These are phyloP conservation scores for Oreochromis niloticus DNA, from an alignment of 2,113 vertebrate species.

Conservation along the genomic window DNA sequence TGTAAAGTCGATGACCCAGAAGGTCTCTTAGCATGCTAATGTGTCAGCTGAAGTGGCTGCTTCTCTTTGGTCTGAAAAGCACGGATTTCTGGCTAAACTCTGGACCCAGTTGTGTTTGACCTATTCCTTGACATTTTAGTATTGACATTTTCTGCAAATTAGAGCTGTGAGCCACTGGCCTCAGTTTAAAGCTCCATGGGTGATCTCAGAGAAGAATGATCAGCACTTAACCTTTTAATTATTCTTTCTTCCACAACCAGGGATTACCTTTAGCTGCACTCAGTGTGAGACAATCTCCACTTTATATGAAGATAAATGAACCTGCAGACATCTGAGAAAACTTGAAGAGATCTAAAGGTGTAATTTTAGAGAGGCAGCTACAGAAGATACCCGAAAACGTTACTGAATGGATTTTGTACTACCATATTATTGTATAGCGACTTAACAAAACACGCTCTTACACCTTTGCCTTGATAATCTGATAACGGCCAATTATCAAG, in stretches of 20 bases:
- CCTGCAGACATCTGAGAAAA: slow-evolving; percentile 4
- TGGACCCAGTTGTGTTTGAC: slow-evolving; percentile 58
- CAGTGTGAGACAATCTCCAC: slow-evolving; percentile 22
- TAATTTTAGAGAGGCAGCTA: background rate
- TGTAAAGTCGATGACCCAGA: slow-evolving; percentile 20
- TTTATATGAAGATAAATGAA: slow-evolving; percentile 35
- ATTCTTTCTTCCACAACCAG: slow-evolving; percentile 51
- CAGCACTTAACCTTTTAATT: slow-evolving; percentile 76
- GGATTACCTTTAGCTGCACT: slow-evolving; percentile 50
- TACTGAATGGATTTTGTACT: background rate
- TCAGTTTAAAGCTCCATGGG: slow-evolving; percentile 54
- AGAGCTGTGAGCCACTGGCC: slow-evolving; percentile 54
- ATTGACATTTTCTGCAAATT: slow-evolving; percentile 75
- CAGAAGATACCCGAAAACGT: background rate
- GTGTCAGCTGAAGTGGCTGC: slow-evolving; percentile 3
- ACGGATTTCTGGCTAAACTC: slow-evolving; percentile 16
- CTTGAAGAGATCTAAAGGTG: background rate
- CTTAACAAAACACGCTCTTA: background rate
- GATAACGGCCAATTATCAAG: background rate
- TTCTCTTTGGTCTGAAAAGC: slow-evolving; percentile 29
- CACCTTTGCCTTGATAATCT: background rate
- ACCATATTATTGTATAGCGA: background rate
- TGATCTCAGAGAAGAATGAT: slow-evolving; percentile 56
- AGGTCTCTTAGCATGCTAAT: slow-evolving; percentile 43
- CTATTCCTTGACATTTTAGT: slow-evolving; percentile 72